Evolutionary conservation across 2,888 invertebrate genomes (phyloP).

Genomic region (Dolomedes plantarius): DNA sequence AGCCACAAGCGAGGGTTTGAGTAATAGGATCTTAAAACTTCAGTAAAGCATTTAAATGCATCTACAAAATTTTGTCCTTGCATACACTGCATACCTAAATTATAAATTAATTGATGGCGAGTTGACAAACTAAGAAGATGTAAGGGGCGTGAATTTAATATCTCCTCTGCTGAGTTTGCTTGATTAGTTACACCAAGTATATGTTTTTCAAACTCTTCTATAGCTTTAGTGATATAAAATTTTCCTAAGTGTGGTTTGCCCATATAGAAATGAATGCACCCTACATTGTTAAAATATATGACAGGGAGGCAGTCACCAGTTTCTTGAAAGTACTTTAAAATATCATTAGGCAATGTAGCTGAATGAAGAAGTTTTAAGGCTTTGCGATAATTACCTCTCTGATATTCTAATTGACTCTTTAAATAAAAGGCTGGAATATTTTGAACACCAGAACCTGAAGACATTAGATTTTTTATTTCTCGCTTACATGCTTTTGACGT

Average conservation of each 20-base stretch:
- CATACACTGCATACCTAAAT: constrained; percentile 88
- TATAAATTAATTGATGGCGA: constrained; percentile 80
- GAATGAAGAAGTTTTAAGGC: constrained; percentile 80
- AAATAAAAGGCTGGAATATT: constrained; percentile 80
- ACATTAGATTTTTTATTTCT: constrained; percentile 77
- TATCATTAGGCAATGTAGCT: constrained; percentile 60
- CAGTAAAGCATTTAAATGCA: constrained; percentile 93
- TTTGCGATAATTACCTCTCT: constrained; percentile 82
- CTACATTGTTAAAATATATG: constrained; percentile 88
- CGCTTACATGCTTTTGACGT: constrained; percentile 77
- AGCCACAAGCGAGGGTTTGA: constrained; percentile 94
- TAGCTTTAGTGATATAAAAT: constrained; percentile 87
- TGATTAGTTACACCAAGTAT: constrained; percentile 53
- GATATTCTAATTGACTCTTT: constrained; percentile 79
- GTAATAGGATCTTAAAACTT: constrained; percentile 89
- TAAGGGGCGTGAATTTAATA: constrained; percentile 80
- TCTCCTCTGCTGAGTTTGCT: constrained; percentile 74
- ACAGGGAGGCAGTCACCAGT: constrained; percentile 82
- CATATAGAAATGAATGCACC: constrained; percentile 86
- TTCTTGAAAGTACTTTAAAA: constrained; percentile 74
- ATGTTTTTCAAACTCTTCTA: constrained; percentile 83
- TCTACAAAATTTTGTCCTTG: constrained; percentile 87
- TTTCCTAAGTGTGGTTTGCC: constrained; percentile 88
- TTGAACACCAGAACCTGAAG: constrained; percentile 75
- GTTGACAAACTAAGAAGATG: constrained; percentile 80